A percentile compares a stretch with the other conserved stretches of the same genome.
phyloP scores from a whole-genome alignment of 1,140 invertebrate genomes.

The Drosophila baimaii region DNA sequence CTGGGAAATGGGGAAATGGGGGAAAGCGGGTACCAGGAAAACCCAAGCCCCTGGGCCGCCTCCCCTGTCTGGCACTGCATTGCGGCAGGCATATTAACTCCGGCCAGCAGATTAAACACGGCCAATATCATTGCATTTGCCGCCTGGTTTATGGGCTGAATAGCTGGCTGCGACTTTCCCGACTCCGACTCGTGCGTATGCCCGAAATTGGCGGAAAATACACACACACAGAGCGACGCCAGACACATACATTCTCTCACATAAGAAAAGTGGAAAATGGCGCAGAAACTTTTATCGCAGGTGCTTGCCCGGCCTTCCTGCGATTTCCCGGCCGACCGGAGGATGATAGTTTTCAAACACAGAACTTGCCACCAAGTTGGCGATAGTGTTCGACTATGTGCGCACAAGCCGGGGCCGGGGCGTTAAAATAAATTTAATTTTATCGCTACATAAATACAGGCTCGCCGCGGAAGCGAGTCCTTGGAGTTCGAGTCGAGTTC shows the following conservation, averaged over 20 bases:
- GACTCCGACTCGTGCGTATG: conserved; percentile 43
- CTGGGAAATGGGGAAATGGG: background rate
- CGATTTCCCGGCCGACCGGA: conserved; percentile 66
- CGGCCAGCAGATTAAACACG: conserved; percentile 61
- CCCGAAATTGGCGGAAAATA: conserved; percentile 32
- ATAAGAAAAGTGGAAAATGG: conserved; percentile 74
- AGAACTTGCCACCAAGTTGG: conserved; percentile 70
- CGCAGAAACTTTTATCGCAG: conserved; percentile 80
- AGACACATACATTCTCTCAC: conserved; percentile 19
- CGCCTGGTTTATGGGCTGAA: conserved; percentile 67
- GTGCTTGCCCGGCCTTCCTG: conserved; percentile 60
- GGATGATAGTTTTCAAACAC: conserved; percentile 60
- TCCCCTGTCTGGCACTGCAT: conserved; percentile 51
- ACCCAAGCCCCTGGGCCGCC: background rate
- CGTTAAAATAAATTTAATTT: conserved; percentile 82
- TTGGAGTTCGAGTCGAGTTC: background rate
- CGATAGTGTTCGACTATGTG: conserved; percentile 80
- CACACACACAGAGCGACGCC: no score
- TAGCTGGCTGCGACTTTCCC: conserved; percentile 30
- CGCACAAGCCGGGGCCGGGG: conserved; percentile 60
- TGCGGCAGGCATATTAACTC: conserved; percentile 53
- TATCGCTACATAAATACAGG: conserved; percentile 79
- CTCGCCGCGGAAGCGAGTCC: conserved; percentile 9
- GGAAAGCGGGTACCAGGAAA: background rate
- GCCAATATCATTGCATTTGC: conserved; percentile 66